A percentile compares a stretch with the other conserved stretches of the same genome.
Evolutionary conservation across 1,140 invertebrate species (phyloP).

Genomic region (Caenorhabditis inopinata): DNA sequence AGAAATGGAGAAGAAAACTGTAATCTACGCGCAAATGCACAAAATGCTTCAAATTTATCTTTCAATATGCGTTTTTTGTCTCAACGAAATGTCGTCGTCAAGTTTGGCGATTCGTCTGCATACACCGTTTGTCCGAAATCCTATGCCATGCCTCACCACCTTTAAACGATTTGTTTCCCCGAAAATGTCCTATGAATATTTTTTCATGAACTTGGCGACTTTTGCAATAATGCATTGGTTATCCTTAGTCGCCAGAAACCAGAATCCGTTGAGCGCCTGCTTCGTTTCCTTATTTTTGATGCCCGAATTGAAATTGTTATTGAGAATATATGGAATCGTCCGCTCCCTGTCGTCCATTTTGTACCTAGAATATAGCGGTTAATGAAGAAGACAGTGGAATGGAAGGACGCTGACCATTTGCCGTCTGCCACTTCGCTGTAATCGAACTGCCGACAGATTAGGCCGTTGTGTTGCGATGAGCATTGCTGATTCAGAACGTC

Average conservation of each 20-base stretch:
- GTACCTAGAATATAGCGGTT: constrained; percentile 48
- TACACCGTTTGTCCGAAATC: too few relatives aligned
- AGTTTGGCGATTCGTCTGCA: too few relatives aligned
- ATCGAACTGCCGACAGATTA: constrained; percentile 57
- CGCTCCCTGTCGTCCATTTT: constrained; percentile 58
- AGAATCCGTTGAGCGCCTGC: constrained; percentile 52
- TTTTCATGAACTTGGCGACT: neutral
- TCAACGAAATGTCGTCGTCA: too few relatives aligned
- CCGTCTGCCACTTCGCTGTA: constrained; percentile 59
- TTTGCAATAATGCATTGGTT: constrained; percentile 14
- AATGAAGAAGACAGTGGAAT: too few relatives aligned
- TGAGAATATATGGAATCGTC: constrained; percentile 53
- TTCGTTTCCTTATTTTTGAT: constrained; percentile 53
- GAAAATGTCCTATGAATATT: neutral
- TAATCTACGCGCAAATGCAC: too few relatives aligned
- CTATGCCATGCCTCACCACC: too few relatives aligned
- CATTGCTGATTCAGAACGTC: constrained; percentile 57
- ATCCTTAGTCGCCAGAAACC: constrained; percentile 48
- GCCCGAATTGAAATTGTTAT: constrained; percentile 62
- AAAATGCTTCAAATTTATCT: too few relatives aligned
- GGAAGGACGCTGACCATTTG: constrained; percentile 56
- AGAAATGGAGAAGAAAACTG: too few relatives aligned
- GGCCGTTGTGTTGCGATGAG: constrained; percentile 50
- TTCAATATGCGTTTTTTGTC: too few relatives aligned
- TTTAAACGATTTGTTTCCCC: too few relatives aligned